Conservation (phyloP, 2,113 vertebrate species). For the Speoplatyrhinus poulsoni region DNA sequence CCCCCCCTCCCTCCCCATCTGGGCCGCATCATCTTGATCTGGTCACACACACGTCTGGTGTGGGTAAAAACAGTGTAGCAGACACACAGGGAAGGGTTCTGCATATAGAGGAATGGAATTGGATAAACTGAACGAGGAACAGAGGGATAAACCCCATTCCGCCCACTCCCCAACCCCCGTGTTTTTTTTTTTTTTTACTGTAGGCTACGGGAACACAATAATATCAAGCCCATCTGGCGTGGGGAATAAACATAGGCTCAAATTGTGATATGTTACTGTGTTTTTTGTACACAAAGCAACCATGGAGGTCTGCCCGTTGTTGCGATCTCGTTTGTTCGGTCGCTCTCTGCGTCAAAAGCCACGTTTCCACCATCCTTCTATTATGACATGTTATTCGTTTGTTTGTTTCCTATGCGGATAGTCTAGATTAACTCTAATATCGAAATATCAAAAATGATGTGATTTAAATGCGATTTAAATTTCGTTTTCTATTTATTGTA, state of each 20-base stretch:
- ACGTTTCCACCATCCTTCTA: slow-evolving; percentile 16
- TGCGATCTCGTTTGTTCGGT: slow-evolving; percentile 46
- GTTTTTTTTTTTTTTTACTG: too few species aligned
- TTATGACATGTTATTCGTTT: neutral
- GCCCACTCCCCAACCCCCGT: slow-evolving; percentile 7
- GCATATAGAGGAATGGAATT: slow-evolving; percentile 3
- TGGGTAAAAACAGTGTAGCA: neutral
- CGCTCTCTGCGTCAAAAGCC: slow-evolving; percentile 61
- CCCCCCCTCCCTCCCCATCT: slow-evolving; percentile 2
- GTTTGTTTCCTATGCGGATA: too few species aligned
- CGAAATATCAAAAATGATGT: too few species aligned
- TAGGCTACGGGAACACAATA: slow-evolving; percentile 3
- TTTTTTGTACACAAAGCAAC: neutral
- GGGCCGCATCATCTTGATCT: neutral
- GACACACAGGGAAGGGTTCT: neutral
- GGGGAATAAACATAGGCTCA: neutral
- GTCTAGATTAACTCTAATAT: too few species aligned
- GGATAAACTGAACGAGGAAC: slow-evolving; percentile 36
- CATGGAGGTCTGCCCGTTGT: slow-evolving; percentile 51
- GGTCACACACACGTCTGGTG: neutral
- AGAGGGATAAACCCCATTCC: slow-evolving; percentile 44
- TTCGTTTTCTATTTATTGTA: too few species aligned
- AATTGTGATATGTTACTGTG: neutral
- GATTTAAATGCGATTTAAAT: too few species aligned
- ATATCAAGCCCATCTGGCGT: slow-evolving; percentile 21